Evolutionary conservation across 2,797 vertebrate species (phyloP), one percentile per base, ranked within the genome.

Genomic region (Anolis apletophallus): DNA sequence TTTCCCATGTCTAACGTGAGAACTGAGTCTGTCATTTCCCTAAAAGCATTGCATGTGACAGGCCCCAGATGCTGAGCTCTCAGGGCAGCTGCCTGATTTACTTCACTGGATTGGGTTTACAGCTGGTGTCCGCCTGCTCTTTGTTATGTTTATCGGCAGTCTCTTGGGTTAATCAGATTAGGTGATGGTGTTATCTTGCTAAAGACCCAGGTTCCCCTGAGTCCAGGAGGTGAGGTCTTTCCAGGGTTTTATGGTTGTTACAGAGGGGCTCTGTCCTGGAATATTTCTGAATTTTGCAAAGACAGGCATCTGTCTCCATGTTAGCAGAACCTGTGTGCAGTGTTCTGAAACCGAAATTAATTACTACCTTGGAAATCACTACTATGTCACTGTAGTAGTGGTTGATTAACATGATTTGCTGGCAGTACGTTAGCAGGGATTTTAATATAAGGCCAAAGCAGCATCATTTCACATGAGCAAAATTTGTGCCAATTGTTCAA

Each of bases 101-200:
- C 92, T 91, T 91, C 89, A 93, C 90, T 91, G 93, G 90, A 93
- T 93, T 91, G 86, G 86, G 89, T 91, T 95, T 95, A 89, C 95
- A 96, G 95, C 94, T 96, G 95, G 92, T 95, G 95, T 94, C 93
- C 90, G 90, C 92, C 94, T 94, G 93, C 92, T 95, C 93, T 96
- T 94, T 95, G 95, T 96, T 94, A 94, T 94, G 90, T 92, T 94
- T 94, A 94, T 94, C 94, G 92, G 84, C 76, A 87, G 93, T 94
- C 94, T 95, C 93, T 87, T 88, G 88, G 88, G 94, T 92, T 96
- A 95, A 96, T 95, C 93, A 93, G 93, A 96, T 96, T 96, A 94
- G 88, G 79, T 89, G 94, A 94, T 91, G 92, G 88, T 54, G 32
- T 94, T 94, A 93, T 94, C 93, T 93, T 91, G 85, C 90, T 95